These are phyloP conservation scores for Drosophila robusta DNA, from an alignment of 2,888 invertebrate genomes.

Conservation along the genomic window DNA sequence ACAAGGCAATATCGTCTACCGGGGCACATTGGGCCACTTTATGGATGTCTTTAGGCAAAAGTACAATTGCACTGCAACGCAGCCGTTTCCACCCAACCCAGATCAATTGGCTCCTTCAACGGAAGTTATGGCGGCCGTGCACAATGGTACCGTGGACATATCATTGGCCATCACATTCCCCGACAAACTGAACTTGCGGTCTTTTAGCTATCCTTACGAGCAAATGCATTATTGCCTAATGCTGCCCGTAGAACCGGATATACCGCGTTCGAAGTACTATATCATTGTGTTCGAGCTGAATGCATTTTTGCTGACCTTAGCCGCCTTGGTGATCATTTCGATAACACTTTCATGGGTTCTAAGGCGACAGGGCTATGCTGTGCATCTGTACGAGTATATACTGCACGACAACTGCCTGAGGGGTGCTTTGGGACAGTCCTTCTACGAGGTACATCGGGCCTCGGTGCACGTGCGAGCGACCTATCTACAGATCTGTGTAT, in stretches of 20 bases:
- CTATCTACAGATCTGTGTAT: slow-evolving; percentile 76
- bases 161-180: slow-evolving; percentile 65
- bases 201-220: slow-evolving; percentile 76
- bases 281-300: slow-evolving; percentile 69
- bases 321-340: slow-evolving; percentile 61
- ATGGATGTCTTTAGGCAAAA: slow-evolving; percentile 67
- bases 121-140: slow-evolving; percentile 61
- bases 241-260: slow-evolving; percentile 77
- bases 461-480: slow-evolving; percentile 68
- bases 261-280: slow-evolving; percentile 73
- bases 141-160: slow-evolving; percentile 71
- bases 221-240: slow-evolving; percentile 71
- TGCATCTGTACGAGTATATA: slow-evolving; percentile 59
- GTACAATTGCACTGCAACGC: slow-evolving; percentile 61
- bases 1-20: slow-evolving; percentile 44
- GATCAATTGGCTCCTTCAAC: slow-evolving; percentile 41
- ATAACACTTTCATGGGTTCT: slow-evolving; percentile 61
- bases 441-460: slow-evolving; percentile 64
- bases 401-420: slow-evolving; percentile 79
- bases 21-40: slow-evolving; percentile 74
- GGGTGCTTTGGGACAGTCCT: slow-evolving; percentile 79
- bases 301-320: slow-evolving; percentile 63
- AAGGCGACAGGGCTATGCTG: slow-evolving; percentile 53
- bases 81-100: slow-evolving; percentile 50
- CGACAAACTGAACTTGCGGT: slow-evolving; percentile 22